Base-by-base conservation (phyloP, 1,140 invertebrate species). In the Littorina saxatilis region DNA sequence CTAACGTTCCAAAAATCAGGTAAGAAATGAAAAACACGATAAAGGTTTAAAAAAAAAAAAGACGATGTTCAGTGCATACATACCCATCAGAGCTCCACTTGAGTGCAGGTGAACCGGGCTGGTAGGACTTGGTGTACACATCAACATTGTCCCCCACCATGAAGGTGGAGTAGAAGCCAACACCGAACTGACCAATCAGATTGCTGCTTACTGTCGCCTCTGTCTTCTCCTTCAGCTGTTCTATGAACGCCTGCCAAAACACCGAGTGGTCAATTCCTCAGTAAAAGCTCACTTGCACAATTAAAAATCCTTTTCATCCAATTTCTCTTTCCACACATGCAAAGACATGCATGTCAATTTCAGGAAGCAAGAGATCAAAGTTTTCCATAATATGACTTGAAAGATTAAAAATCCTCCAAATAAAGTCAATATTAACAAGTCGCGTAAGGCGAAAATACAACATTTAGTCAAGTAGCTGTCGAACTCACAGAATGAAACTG, bases 121-220 rank as follows among this genome's bases (percentile, higher is more conserved):
- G 88, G 90, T 85, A 89, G 80, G 94, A 94, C 88, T 94, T 94
- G 9, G 98, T 97, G 88, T 94, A 98, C 0, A 99, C 98, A 90
- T 98, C 96, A 23, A 99, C 97, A 91, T 96, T 96, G 86, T 99
- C 95, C 76, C 97, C 97, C 0, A 99, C 98, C 96, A 99, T 99
- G 91, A 99, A 99, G 0, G 96, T 95, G 61, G 98, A 99, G 90
- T 99, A 99, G 91, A 99, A 99, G 15, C 98, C 98, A 23, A 99
- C 98, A 83, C 98, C 98, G 94, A 99, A 99, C 91, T 99, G 98
- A 7, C 98, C 98, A 92, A 99, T 99, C 79, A 99, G 98, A 74
- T 82, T 87, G 75, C 82, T 89, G 39, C 80, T 80, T 23, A 94
- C 93, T 47, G 94, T 93, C 17, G 92, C 92, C 72, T 73, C 37